Conservation (phyloP, 2,888 invertebrate genomes). For the Bruchidius siliquastri region DNA sequence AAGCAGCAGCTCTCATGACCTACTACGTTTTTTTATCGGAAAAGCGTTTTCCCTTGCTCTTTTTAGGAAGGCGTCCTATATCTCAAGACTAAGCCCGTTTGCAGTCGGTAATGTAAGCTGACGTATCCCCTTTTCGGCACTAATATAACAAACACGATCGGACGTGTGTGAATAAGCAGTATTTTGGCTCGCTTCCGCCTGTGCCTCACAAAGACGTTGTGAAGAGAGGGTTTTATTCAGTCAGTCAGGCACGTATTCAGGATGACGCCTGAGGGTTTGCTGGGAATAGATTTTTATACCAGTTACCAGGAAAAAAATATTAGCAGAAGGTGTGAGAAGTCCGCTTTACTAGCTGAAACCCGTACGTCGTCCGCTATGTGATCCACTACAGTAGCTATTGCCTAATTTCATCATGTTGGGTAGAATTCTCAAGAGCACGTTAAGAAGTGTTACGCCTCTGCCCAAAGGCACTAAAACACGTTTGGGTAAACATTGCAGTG, state of each 20-base stretch:
- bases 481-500: too few relatives aligned
- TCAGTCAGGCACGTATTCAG: neutral
- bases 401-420: too few relatives aligned
- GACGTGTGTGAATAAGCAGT: neutral
- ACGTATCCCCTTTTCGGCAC: neutral
- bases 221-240: neutral
- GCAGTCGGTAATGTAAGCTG: neutral
- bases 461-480: too few relatives aligned
- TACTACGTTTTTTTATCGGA: neutral
- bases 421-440: too few relatives aligned
- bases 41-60: neutral
- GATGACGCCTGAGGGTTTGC: too few relatives aligned
- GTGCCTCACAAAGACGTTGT: neutral
- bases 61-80: neutral
- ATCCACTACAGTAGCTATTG: too few relatives aligned
- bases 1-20: neutral
- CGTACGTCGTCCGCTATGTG: too few relatives aligned
- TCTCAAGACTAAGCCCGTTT: neutral
- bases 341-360: too few relatives aligned
- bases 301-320: too few relatives aligned
- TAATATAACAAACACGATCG: neutral
- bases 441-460: too few relatives aligned
- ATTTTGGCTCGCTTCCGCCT: neutral
- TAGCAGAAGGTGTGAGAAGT: too few relatives aligned
- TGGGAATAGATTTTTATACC: too few relatives aligned